phyloP scores from a whole-genome alignment of 2,888 invertebrate genomes.

The Phasia obesa region DNA sequence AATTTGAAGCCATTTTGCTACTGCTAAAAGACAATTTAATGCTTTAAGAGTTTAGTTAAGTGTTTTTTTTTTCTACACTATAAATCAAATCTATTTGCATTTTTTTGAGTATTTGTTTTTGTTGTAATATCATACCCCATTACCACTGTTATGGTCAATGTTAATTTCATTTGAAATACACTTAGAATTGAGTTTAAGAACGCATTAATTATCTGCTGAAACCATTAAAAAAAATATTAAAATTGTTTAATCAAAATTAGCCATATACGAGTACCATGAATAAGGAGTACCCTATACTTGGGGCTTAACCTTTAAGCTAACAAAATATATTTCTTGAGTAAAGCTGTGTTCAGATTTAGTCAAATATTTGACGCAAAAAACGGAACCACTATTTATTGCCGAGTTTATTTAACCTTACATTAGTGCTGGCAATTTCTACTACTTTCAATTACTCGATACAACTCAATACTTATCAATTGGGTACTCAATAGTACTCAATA shows the following conservation, averaged over 20 bases:
- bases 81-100: slow-evolving; percentile 13
- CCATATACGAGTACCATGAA: neutral
- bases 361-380: too few relatives aligned
- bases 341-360: too few relatives aligned
- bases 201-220: slow-evolving; percentile 19
- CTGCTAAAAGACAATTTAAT: slow-evolving; percentile 54
- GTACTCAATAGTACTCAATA: too few relatives aligned
- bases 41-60: slow-evolving; percentile 33
- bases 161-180: slow-evolving; percentile 48
- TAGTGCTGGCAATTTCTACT: too few relatives aligned
- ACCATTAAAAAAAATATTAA: too few relatives aligned
- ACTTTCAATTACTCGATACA: too few relatives aligned
- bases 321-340: too few relatives aligned
- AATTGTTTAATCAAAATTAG: too few relatives aligned
- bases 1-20: slow-evolving; percentile 34
- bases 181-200: slow-evolving; percentile 11
- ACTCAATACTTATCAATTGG: too few relatives aligned
- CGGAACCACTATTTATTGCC: too few relatives aligned
- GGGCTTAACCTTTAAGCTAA: too few relatives aligned
- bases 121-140: slow-evolving; percentile 41
- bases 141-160: slow-evolving; percentile 70
- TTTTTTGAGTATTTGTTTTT: slow-evolving; percentile 31
- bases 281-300: neutral
- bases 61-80: slow-evolving; percentile 2
- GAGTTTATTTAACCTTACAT: too few relatives aligned